phyloP scores from a whole-genome alignment of 2,113 vertebrate genomes.

The Dinomys branickii region DNA sequence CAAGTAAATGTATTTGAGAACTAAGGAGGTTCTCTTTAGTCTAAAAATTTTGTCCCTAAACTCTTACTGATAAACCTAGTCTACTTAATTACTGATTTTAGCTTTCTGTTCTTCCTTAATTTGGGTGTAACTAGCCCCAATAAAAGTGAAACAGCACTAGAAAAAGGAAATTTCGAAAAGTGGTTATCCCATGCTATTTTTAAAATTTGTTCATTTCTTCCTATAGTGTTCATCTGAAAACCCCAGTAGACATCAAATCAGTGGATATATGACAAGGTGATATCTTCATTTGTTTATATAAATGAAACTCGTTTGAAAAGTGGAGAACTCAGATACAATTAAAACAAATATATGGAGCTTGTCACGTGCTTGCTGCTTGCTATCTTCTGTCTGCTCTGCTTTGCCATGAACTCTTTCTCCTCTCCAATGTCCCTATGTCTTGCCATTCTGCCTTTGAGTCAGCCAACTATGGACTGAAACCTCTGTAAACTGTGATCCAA shows the following conservation, averaged over 20 bases:
- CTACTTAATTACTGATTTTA: background rate
- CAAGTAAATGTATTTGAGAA: background rate
- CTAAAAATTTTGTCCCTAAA: background rate
- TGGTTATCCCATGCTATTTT: background rate
- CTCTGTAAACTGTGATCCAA: too few species aligned
- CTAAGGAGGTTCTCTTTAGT: background rate
- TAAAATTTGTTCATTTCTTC: background rate
- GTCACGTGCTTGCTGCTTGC: too few species aligned
- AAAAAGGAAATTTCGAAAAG: background rate
- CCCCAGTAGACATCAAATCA: background rate
- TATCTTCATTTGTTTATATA: background rate
- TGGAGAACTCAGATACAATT: background rate
- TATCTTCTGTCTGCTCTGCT: too few species aligned
- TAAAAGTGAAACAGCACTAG: background rate
- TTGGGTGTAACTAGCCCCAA: background rate
- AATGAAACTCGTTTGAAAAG: background rate
- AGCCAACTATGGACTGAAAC: too few species aligned
- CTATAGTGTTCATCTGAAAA: background rate
- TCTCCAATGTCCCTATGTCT: too few species aligned
- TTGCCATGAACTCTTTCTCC: too few species aligned
- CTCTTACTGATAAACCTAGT: background rate
- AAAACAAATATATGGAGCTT: background rate
- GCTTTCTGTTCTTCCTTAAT: slow-evolving; percentile 3
- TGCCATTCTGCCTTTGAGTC: too few species aligned
- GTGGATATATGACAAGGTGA: background rate